Evolutionary conservation across 2,113 vertebrate species (phyloP).

Genomic region (Chrysochloris asiatica): DNA sequence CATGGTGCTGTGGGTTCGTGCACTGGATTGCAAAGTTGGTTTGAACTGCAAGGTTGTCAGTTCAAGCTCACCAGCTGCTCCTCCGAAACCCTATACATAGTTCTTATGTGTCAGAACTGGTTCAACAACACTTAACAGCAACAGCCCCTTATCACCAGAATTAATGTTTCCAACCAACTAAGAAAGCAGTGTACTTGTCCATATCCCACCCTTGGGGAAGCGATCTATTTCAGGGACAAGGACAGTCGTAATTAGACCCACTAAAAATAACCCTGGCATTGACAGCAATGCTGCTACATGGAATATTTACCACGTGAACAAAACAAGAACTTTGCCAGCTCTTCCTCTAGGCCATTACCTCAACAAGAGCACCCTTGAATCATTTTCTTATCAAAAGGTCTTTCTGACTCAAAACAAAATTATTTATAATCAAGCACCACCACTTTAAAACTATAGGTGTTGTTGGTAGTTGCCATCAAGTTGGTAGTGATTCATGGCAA

Average conservation of each 20-base stretch:
- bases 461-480: not conserved
- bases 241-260: constrained; percentile 2
- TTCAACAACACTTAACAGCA: too few relatives aligned
- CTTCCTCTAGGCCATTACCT: not conserved
- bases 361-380: not conserved
- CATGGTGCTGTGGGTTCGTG: too few relatives aligned
- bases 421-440: too few relatives aligned
- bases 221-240: constrained; percentile 18
- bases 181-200: not conserved
- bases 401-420: constrained; percentile 3
- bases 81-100: too few relatives aligned
- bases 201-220: not conserved
- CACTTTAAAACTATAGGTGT: not conserved
- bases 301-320: not conserved
- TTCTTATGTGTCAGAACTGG: too few relatives aligned
- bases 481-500: not conserved
- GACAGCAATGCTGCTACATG: not conserved
- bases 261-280: constrained; percentile 17
- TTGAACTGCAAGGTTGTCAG: too few relatives aligned
- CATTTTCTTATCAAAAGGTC: not conserved
- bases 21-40: too few relatives aligned
- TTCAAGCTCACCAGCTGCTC: too few relatives aligned
- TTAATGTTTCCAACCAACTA: not conserved
- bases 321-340: not conserved
- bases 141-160: too few relatives aligned